These are phyloP conservation scores for Dasypus novemcinctus DNA, from an alignment of 2,113 vertebrate genomes.

Conservation along the genomic window DNA sequence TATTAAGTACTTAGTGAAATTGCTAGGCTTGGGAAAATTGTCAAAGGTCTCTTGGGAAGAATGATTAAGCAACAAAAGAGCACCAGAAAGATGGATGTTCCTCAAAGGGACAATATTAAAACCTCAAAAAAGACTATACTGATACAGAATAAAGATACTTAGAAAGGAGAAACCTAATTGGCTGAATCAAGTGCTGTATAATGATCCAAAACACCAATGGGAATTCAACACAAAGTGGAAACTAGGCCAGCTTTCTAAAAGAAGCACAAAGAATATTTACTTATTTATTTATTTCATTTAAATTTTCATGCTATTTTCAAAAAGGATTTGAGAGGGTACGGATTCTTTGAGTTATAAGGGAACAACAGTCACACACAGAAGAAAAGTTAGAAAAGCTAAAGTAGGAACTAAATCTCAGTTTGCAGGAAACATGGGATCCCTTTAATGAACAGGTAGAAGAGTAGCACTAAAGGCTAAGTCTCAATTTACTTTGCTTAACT, in stretches of 20 bases:
- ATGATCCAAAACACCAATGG: conserved; percentile 72
- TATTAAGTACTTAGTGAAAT: conserved; percentile 69
- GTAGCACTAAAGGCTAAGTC: not conserved
- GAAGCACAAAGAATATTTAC: conserved; percentile 63
- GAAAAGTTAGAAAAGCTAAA: not conserved
- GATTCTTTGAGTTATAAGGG: conserved; percentile 30
- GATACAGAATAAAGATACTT: conserved; percentile 67
- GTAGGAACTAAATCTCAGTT: not conserved
- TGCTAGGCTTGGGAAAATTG: conserved; percentile 62
- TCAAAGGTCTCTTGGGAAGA: conserved; percentile 64
- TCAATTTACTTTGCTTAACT: not conserved
- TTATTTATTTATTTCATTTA: conserved; percentile 43
- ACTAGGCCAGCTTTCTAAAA: conserved; percentile 70
- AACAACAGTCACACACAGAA: not conserved
- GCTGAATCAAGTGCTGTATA: conserved; percentile 66
- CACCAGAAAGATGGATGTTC: conserved; percentile 68
- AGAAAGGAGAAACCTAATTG: conserved; percentile 69
- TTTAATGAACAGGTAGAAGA: not conserved
- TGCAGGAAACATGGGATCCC: not conserved
- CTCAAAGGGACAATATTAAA: conserved; percentile 74
- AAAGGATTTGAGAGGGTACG: conserved; percentile 37
- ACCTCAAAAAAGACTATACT: conserved; percentile 65
- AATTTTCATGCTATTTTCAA: conserved; percentile 49
- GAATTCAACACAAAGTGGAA: conserved; percentile 71
- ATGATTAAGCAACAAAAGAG: conserved; percentile 74